Base-by-base conservation (phyloP, 1,140 invertebrate genomes). In the Bicyclus anynana region DNA sequence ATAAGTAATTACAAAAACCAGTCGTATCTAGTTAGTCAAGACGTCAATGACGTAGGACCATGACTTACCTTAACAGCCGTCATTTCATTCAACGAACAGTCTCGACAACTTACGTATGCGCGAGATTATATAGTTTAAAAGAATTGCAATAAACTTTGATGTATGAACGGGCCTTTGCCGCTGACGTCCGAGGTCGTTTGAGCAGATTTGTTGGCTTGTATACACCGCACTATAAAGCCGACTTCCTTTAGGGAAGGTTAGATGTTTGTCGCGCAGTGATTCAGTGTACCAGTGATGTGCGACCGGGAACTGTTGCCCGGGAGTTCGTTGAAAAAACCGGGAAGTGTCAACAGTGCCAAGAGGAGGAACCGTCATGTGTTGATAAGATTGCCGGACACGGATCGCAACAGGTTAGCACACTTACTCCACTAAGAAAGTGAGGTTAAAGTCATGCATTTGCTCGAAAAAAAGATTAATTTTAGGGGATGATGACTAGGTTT, bases 301-400 rank as follows among this genome's bases (percentile, higher is more conserved):
- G 65, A 67, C 58, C 63, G 80, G 77, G 63, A 80, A 44, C 50
- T 82, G 16, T 47, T 86, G 33, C 62, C 69, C 13, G 65, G 72
- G 40, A 83, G 75, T 62, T 80, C 84, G 2, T 48, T 87, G 50
- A 77, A 72, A 51, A 73, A 74, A 53, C 65, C 68, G 9, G 70
- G 69, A 10, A 59, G 40, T 26, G 52, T 64, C 6, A 53, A 48
- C 9, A 61, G 57, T 35, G 59, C 67, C 6, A 72, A 64, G 23
- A 67, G 59, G 26, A 80, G 63, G 23, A 75, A 72, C 17, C 56
- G 63, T 33, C 77, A 84, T 52, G 78, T 87, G 1, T 66, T 79
- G 20, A 84, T 87, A 14, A 61, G 60, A 35, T 21, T 82, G 14
- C 84, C 84, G 5, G 75, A 83, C 14, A 61, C 74, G 0, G 61